phyloP scores from a whole-genome alignment of 2,888 invertebrate species.

The Gnatocerus cornutus region DNA sequence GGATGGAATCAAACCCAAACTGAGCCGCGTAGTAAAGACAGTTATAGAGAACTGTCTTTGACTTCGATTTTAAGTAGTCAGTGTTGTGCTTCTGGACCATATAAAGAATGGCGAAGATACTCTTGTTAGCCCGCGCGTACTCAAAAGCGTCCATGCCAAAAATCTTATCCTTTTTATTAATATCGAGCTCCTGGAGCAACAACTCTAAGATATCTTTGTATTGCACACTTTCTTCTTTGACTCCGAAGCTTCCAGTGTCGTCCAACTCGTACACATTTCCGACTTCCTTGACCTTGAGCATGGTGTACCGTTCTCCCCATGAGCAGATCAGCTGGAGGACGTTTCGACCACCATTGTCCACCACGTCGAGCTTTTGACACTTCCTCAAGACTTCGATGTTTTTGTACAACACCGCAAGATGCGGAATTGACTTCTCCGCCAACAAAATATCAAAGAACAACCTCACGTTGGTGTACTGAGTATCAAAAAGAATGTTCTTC shows the following conservation, averaged over 20 bases:
- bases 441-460: neutral
- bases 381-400: neutral
- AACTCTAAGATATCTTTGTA: neutral
- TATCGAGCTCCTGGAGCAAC: neutral
- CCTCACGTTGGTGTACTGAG: neutral
- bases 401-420: neutral
- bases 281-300: neutral
- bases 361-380: neutral
- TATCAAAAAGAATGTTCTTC: neutral
- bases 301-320: neutral
- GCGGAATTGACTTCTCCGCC: neutral
- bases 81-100: neutral
- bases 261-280: neutral
- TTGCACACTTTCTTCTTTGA: neutral
- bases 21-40: neutral
- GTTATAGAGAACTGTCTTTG: neutral
- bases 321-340: neutral
- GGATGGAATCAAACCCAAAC: neutral
- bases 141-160: neutral
- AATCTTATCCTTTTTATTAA: neutral
- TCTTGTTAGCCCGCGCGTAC: neutral
- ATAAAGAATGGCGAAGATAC: neutral
- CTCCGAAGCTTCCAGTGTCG: neutral
- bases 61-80: neutral
- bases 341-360: neutral